phyloP scores from a whole-genome alignment of 2,888 invertebrate genomes.

The Epirrita christyi region DNA sequence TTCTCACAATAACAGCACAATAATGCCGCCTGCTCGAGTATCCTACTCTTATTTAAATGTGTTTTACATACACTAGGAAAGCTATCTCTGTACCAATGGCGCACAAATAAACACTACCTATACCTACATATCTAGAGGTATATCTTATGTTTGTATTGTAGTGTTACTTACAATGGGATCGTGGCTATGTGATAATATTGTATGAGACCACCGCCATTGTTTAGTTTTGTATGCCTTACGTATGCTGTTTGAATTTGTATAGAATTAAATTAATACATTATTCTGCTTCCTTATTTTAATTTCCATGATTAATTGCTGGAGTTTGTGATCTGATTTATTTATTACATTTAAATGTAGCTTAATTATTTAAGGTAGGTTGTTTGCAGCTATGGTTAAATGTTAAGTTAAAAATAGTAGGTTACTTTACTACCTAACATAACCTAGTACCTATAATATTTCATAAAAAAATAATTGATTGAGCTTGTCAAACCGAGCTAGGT shows the following conservation, averaged over 20 bases:
- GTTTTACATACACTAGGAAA: constrained; percentile 67
- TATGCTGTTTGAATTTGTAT: constrained; percentile 53
- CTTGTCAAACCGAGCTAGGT: too few species aligned
- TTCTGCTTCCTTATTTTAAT: constrained; percentile 60
- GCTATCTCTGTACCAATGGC: constrained; percentile 55
- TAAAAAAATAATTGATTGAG: too few species aligned
- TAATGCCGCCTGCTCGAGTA: constrained; percentile 14
- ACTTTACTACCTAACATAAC: too few species aligned
- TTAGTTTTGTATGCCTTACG: constrained; percentile 60
- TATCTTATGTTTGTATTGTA: constrained; percentile 30
- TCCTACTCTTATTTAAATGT: constrained; percentile 65
- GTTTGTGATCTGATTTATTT: constrained; percentile 26
- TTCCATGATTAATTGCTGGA: constrained; percentile 42
- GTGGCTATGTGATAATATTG: constrained; percentile 57
- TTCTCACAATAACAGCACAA: not conserved
- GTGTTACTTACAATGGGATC: constrained; percentile 51
- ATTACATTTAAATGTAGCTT: not conserved
- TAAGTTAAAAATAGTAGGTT: too few species aligned
- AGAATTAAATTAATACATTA: constrained; percentile 58
- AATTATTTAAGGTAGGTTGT: too few species aligned
- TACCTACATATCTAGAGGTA: constrained; percentile 40
- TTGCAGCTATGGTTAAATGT: too few species aligned
- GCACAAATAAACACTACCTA: constrained; percentile 56
- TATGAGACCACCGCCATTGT: constrained; percentile 61
- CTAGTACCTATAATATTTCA: too few species aligned